A percentile compares a stretch with the other conserved stretches of the same genome.
phyloP scores from a whole-genome alignment of 2,888 invertebrate species.

The Melinaea marsaeus region DNA sequence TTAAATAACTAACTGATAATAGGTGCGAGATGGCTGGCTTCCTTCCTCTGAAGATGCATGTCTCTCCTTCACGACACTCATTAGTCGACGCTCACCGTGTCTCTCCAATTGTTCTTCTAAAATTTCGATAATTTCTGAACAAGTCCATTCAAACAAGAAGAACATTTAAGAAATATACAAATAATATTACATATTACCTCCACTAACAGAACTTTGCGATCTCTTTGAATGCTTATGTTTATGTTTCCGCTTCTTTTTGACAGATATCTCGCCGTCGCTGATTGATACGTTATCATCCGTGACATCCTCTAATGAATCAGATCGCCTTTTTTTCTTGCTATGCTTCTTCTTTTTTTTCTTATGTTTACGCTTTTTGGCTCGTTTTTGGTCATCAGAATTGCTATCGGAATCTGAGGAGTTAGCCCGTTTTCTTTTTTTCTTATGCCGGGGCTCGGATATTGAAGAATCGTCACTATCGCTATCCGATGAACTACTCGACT shows the following conservation, averaged over 20 bases:
- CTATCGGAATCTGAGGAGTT: conserved; percentile 67
- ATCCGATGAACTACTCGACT: conserved; percentile 63
- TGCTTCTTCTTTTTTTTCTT: conserved; percentile 77
- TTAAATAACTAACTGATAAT: conserved; percentile 62
- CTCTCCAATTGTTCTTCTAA: conserved; percentile 43
- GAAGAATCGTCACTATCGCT: conserved; percentile 69
- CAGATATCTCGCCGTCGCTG: conserved; percentile 64
- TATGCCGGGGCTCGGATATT: conserved; percentile 59
- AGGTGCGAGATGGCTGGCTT: conserved; percentile 58
- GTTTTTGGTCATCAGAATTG: conserved; percentile 62
- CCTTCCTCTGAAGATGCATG: conserved; percentile 55
- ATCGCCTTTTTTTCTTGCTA: conserved; percentile 64
- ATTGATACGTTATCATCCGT: conserved; percentile 53
- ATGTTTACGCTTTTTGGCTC: conserved; percentile 69
- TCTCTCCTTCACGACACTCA: conserved; percentile 69
- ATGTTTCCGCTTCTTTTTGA: conserved; percentile 67
- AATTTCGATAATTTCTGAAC: not conserved
- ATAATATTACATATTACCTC: conserved; percentile 42
- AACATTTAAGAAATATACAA: not conserved
- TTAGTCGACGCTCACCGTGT: conserved; percentile 51
- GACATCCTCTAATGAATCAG: conserved; percentile 49
- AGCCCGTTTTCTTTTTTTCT: conserved; percentile 69
- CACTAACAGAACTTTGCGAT: conserved; percentile 50
- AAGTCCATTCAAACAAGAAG: not conserved
- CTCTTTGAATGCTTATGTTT: conserved; percentile 65